phyloP scores from a whole-genome alignment of 2,797 vertebrate genomes.

The Falco berigora region DNA sequence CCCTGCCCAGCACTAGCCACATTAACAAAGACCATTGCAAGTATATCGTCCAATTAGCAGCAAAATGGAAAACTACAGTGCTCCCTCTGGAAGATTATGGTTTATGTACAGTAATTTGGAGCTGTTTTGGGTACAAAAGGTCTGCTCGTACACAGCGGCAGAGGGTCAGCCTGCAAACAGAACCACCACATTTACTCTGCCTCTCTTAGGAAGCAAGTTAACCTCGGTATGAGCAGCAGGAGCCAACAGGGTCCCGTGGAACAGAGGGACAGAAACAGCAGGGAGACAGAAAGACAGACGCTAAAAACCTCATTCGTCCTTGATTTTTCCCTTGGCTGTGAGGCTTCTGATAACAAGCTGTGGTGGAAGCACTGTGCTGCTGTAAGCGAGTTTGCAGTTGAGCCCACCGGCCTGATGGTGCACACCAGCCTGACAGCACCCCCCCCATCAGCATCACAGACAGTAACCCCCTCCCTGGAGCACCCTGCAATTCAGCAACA shows the following conservation, averaged over 20 bases:
- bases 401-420: rapidly evolving
- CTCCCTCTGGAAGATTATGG: constrained; percentile 22
- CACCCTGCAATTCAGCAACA: rapidly evolving
- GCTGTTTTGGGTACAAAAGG: constrained; percentile 25
- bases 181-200: not conserved
- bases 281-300: not conserved
- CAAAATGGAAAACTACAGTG: constrained; percentile 32
- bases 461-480: not conserved
- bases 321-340: not conserved
- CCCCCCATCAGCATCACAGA: rapidly evolving
- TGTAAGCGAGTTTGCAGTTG: not conserved
- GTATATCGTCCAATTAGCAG: constrained; percentile 55
- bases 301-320: not conserved
- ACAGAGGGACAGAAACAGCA: not conserved
- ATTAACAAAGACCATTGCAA: constrained; percentile 6
- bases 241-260: not conserved
- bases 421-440: not conserved
- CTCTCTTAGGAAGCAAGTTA: not conserved
- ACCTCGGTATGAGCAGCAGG: not conserved
- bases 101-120: constrained; percentile 43
- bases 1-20: not conserved
- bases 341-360: not conserved
- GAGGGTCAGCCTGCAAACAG: constrained; percentile 11
- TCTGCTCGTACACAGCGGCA: not conserved
- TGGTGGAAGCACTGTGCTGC: not conserved